Base-by-base conservation (phyloP, 2,113 vertebrate genomes). In the Corynorhinus townsendii region DNA sequence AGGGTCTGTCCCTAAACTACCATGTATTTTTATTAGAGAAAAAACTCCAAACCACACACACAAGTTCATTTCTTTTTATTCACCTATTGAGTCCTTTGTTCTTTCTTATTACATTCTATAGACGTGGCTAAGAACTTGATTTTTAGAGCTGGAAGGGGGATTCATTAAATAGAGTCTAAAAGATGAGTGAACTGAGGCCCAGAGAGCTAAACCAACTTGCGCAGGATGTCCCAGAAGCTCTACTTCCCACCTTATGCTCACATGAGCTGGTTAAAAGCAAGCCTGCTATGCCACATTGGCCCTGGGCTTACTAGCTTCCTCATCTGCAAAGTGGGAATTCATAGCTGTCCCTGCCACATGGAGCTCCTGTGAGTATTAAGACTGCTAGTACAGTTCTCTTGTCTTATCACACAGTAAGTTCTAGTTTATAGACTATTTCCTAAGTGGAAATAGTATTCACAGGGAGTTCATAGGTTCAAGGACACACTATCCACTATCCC, bases 271-370 rank as follows among this genome's bases (percentile, higher is more conserved):
- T 5, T 64, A 6, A 62, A 88, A 80, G 16, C 38, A n/a, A 20
- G 14, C 17, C 56, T 52, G 9, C 14, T 43, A 0, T 1, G 7
- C 1, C 26, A 4, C 47, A 19, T 0, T 59, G 28, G 3, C 24
- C 56, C 16, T 38, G 40, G 20, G 12, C 12, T 22, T 43, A 24
- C 30, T 4, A 14, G 64, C 47, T 49, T n/a, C 49, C 38, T 89
- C 38, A 6, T 73, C 12, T 49, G 2, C 2, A 10, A 0, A 7
- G 15, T 38, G 8, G 17, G 28, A 66, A 14, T 3, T 17, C 49
- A 54, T 0, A 33, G 38, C 64, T 22, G 0, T 3, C 7, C 8
- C 68, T 11, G 3, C 15, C 40, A 16, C 38, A 17, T 9, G 6
- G 28, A 7, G 24, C 11, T n/a, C 17, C n/a, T 35, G 5, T 22